These are phyloP conservation scores for Chelonus formosanus DNA, from an alignment of 2,888 invertebrate genomes.

Conservation along the genomic window DNA sequence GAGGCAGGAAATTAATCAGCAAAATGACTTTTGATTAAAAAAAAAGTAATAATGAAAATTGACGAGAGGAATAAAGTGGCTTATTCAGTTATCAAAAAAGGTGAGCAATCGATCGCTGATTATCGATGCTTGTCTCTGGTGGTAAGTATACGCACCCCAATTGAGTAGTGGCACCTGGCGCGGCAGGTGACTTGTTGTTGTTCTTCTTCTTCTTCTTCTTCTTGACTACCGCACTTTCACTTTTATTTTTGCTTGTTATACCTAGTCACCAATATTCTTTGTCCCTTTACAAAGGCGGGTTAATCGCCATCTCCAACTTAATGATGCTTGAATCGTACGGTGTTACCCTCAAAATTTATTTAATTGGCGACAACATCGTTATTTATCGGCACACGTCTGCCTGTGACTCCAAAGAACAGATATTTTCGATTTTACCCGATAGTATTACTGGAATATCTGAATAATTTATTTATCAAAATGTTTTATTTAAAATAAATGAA, in stretches of 20 bases:
- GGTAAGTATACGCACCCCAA: constrained; percentile 27
- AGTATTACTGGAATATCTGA: too few relatives aligned
- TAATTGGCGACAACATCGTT: constrained; percentile 57
- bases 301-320: constrained; percentile 58
- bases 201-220: constrained; percentile 44
- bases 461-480: too few relatives aligned
- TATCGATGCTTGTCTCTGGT: constrained; percentile 39
- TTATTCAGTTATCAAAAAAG: constrained; percentile 23
- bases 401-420: too few relatives aligned
- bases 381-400: constrained; percentile 26
- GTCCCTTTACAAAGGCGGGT: constrained; percentile 45
- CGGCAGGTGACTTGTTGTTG: constrained; percentile 61
- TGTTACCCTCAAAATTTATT: constrained; percentile 47
- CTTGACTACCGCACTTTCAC: constrained; percentile 1
- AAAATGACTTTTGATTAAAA: neutral
- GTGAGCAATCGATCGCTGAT: constrained; percentile 41
- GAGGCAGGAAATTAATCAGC: too few relatives aligned
- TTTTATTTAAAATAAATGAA: too few relatives aligned
- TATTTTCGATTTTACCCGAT: too few relatives aligned
- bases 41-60: neutral
- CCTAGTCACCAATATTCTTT: constrained; percentile 33
- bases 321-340: constrained; percentile 50
- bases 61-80: neutral
- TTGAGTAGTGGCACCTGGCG: constrained; percentile 31
- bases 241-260: constrained; percentile 15